Evolutionary conservation across 1,140 invertebrate genomes (phyloP), one percentile per base, ranked within the genome.

Genomic region (Pissodes strobi): DNA sequence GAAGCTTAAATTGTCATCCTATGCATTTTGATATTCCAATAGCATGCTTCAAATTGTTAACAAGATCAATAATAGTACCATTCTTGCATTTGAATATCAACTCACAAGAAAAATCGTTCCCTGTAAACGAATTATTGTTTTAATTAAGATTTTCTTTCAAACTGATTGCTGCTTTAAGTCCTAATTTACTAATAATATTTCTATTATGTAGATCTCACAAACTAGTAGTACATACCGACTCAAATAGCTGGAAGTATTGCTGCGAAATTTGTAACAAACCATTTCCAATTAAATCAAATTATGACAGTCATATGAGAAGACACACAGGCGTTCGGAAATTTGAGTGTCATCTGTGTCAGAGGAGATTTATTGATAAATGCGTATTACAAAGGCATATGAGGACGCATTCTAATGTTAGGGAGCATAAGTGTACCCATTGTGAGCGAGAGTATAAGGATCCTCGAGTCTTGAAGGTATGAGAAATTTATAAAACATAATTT

Each of bases 271-370:
- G 78, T 64, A 67, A 72, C 19, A 74, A 77, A 56, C 67, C 57
- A 10, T 76, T 78, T 38, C 70, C 70, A 6, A 72, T 66, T 12
- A 72, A 72, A 46, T 66, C 69, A 2, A 68, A 69, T 25, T 69
- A 69, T 25, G 69, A 69, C 48, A 67, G 61, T 23, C 72, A 74
- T 37, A 69, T 74, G 61, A 48, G 69, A 17, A 15, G 72, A 12
- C 72, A 74, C 30, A 69, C 64, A 17, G 69, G 69, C 0, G 69
- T 66, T 21, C 91, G 91, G 46, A 86, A 88, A 1, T 92, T 92
- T 74, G 80, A 82, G 1, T 94, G 91, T 71, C 80, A 82, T 6
- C 81, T 86, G 1, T 94, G 91, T 70, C 82, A 82, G 2, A 92
- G 92, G 72, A 81, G 85, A 21, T 94, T 94, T 57, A 62, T 58